phyloP scores from a whole-genome alignment of 2,888 invertebrate genomes.

The Caprella mutica region DNA sequence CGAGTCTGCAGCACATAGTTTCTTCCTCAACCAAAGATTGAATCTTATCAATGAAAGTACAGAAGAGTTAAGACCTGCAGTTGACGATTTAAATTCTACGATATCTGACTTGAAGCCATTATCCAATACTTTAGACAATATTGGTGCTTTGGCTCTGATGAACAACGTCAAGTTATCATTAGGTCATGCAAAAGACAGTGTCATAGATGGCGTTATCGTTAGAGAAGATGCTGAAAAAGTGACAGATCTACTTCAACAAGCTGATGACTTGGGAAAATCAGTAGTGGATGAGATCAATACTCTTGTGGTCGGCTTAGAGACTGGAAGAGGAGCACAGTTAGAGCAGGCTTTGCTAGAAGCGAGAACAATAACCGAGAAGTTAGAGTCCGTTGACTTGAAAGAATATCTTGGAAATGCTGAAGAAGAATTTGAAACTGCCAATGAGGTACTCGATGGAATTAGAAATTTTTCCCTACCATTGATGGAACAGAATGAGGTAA shows the following conservation, averaged over 20 bases:
- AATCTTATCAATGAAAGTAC: constrained; percentile 67
- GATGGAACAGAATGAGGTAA: background rate
- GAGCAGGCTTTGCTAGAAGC: constrained; percentile 70
- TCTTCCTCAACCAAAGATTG: constrained; percentile 73
- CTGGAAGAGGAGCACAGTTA: constrained; percentile 60
- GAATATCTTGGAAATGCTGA: constrained; percentile 37
- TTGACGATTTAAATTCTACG: constrained; percentile 43
- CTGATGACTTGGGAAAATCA: constrained; percentile 48
- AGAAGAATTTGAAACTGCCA: constrained; percentile 48
- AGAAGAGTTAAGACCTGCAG: constrained; percentile 54
- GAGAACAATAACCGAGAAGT: constrained; percentile 42
- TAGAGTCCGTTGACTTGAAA: constrained; percentile 41
- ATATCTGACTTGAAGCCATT: constrained; percentile 18
- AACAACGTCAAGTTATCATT: constrained; percentile 11
- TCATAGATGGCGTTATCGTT: constrained; percentile 36
- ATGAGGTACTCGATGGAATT: constrained; percentile 54
- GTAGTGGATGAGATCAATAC: constrained; percentile 60
- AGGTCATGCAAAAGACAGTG: constrained; percentile 37
- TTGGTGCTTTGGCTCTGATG: constrained; percentile 42
- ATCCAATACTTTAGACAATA: constrained; percentile 40
- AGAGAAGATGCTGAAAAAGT: constrained; percentile 38
- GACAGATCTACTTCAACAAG: constrained; percentile 46
- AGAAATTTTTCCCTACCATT: constrained; percentile 57
- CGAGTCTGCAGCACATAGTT: constrained; percentile 68
- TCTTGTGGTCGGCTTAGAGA: constrained; percentile 60